Conservation (phyloP, 2,113 vertebrate genomes). For the Zingel zingel region DNA sequence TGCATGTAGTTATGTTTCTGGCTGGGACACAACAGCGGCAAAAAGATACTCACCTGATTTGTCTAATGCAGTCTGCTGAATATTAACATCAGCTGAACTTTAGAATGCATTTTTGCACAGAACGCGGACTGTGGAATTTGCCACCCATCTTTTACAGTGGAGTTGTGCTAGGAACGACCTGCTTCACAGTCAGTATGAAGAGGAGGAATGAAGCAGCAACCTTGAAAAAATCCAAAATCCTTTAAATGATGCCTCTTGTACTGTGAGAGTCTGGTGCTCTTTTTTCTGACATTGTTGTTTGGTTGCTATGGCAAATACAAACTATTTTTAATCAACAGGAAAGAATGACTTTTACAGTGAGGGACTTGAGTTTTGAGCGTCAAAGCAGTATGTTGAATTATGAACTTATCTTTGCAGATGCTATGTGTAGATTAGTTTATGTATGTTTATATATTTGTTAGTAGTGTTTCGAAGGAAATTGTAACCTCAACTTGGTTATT, state of each 20-base stretch:
- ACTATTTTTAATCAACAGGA: constrained; percentile 3
- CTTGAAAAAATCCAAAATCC: background rate
- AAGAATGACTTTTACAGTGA: background rate
- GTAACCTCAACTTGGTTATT: background rate
- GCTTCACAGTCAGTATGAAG: background rate
- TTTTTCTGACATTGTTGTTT: constrained; percentile 7
- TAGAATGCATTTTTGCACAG: background rate
- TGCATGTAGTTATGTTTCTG: too few species aligned
- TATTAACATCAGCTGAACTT: background rate
- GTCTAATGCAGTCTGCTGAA: background rate
- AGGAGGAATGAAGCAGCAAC: background rate
- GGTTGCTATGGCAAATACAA: constrained; percentile 4
- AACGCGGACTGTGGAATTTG: background rate
- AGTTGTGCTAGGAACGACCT: too few species aligned
- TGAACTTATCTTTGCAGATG: background rate
- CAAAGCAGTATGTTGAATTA: background rate
- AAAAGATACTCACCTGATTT: too few species aligned
- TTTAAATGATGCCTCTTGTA: background rate
- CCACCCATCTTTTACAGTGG: too few species aligned
- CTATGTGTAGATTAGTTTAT: background rate
- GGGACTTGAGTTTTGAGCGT: background rate
- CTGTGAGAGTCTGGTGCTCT: background rate
- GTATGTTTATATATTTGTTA: background rate
- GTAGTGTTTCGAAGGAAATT: background rate
- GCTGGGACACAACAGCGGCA: too few species aligned